Evolutionary conservation across 2,797 vertebrate species (phyloP).

Genomic region (Mus caroli): DNA sequence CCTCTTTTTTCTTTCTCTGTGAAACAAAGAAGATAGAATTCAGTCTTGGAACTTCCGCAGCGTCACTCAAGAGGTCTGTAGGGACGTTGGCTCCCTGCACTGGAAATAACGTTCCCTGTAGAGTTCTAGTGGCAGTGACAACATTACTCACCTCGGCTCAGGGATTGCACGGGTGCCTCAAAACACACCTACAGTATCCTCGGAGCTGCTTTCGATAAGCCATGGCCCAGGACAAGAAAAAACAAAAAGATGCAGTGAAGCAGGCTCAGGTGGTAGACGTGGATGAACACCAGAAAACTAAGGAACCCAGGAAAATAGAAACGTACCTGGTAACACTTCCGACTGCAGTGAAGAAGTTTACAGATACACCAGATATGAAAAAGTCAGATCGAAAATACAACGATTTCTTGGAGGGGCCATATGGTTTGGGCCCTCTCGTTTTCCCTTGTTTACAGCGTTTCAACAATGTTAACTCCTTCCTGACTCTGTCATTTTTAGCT

Average conservation of each 20-base stretch:
- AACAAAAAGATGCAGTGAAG: rapidly evolving
- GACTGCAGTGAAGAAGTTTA: rapidly evolving
- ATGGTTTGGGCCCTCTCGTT: background rate
- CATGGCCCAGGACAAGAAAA: rapidly evolving
- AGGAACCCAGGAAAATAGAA: rapidly evolving
- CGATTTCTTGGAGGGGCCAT: background rate
- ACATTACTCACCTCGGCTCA: background rate
- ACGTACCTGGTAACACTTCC: rapidly evolving
- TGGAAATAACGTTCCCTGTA: background rate
- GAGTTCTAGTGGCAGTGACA: too few species aligned
- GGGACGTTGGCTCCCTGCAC: background rate
- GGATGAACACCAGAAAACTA: rapidly evolving
- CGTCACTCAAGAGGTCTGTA: background rate
- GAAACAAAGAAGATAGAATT: background rate
- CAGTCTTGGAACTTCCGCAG: background rate
- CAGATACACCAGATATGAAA: rapidly evolving
- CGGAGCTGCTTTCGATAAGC: background rate
- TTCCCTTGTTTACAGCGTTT: conserved; percentile 63
- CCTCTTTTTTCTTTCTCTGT: background rate
- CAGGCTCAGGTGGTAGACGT: rapidly evolving
- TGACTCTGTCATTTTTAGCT: conserved; percentile 58
- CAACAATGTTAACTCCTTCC: conserved; percentile 76
- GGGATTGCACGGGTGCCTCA: background rate
- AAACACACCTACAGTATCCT: background rate
- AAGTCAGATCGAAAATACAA: rapidly evolving